Evolutionary conservation across 1,140 invertebrate genomes (phyloP), one percentile per base, ranked within the genome.

Genomic region (Heliothis virescens): DNA sequence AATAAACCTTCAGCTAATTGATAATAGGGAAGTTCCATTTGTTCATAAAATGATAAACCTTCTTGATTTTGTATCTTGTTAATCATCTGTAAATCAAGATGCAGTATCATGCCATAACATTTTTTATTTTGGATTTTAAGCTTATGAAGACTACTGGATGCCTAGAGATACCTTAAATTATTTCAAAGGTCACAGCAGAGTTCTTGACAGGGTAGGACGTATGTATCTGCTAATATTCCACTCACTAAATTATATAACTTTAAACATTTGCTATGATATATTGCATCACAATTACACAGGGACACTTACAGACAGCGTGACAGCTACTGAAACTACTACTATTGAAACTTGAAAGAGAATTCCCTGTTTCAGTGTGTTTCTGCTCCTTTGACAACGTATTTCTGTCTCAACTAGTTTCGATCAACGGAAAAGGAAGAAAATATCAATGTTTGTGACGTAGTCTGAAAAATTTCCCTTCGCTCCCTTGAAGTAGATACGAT

Each of bases 201-300:
- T 13, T 50, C 10, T 16, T 48, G 16, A 48, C 41, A 16, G 10
- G 34, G 21, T 48, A 57, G 34, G 34, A 18, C 41, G 63, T 34
- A 12, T 34, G 5, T 29, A 59, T 41, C 10, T 72, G 21, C n/a
- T 26, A 75, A 63, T 78, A 60, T 65, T 79, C 52, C 34, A 67
- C 63, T 69, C 11, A 69, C 52, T 69, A 65, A 83, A 86, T 89
- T 88, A 86, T 88, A 82, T 87, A 87, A 89, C 87, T 83, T 41
- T 65, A 80, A 82, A 76, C 81, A 75, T 83, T 76, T 85, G 62
- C 21, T 79, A 47, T n/a, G 21, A 18, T 75, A 84, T 84, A 87
- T 88, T 88, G 86, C 85, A 86, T 89, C 86, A 87, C 86, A 76
- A 82, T 57, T 79, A 60, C 47, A 63, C 47, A 59, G 59, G 57